phyloP scores from a whole-genome alignment of 2,888 invertebrate species.

The Oxyteleia sp. region DNA sequence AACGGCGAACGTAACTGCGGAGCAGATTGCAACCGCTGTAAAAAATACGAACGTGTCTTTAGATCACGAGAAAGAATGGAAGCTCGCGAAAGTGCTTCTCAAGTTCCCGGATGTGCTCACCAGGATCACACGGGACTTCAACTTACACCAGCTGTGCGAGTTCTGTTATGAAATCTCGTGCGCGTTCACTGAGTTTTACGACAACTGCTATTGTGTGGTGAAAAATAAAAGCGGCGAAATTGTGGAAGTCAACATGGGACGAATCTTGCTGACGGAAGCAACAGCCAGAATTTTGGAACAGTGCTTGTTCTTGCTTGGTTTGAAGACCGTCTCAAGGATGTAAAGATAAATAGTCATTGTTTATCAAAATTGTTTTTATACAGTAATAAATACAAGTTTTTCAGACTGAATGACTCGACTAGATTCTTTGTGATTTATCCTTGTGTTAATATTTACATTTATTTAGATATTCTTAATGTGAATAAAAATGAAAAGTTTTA shows the following conservation, averaged over 20 bases:
- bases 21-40: conserved; percentile 90
- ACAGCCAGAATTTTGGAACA: conserved; percentile 95
- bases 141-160: conserved; percentile 96
- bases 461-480: too few relatives aligned
- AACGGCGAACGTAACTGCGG: conserved; percentile 91
- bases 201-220: conserved; percentile 98
- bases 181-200: conserved; percentile 98
- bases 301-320: conserved; percentile 96
- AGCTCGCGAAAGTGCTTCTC: conserved; percentile 95
- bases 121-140: conserved; percentile 94
- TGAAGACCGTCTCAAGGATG: conserved; percentile 97
- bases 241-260: conserved; percentile 93
- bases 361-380: neutral
- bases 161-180: conserved; percentile 98
- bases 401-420: too few relatives aligned
- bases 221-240: conserved; percentile 95
- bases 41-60: conserved; percentile 90
- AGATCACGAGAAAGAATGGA: conserved; percentile 97
- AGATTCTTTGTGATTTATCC: too few relatives aligned
- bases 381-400: neutral
- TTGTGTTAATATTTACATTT: too few relatives aligned
- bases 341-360: conserved; percentile 88
- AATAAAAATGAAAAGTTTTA: too few relatives aligned
- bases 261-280: conserved; percentile 97
- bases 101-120: conserved; percentile 96